Evolutionary conservation across 2,888 invertebrate species (phyloP), one percentile per base, ranked within the genome.

Genomic region (Magallana nippona): DNA sequence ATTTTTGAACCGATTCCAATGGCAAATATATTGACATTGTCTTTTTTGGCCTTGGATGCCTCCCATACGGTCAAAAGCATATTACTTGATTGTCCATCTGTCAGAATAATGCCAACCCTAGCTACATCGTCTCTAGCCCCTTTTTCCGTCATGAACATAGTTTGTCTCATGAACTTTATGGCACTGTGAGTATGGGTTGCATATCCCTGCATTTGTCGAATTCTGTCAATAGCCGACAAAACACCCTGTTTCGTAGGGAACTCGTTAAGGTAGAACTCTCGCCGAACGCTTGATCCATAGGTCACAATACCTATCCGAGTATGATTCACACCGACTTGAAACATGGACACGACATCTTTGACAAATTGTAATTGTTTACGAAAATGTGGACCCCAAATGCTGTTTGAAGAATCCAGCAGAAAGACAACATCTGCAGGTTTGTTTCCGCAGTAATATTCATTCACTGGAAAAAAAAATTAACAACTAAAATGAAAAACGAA

Each of bases 321-420:
- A 78, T 84, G 84, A 79, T 90, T 89, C 63, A 87, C 82, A 0
- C 91, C 91, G 55, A 93, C 89, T 79, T 90, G 86, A 85, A 93
- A 93, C 90, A 91, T 90, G 17, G 86, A 82, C 56, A 92, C 87
- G 62, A 93, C 91, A 82, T 91, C 86, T 58, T 88, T 87, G 3
- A 93, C 92, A 84, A 93, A 93, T 22, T 81, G 80, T 27, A 92
- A 85, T 87, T 93, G 92, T 62, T 89, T 88, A 32, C 82, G 71
- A 86, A 93, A 93, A 87, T 93, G 91, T 0, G 92, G 91, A 1
- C 88, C 89, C 92, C 92, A 92, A 86, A 93, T 92, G 82, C 92
- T 92, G 86, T 90, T 91, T 10, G 92, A 92, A 17, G 90, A 89
- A 82, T 91, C 91, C 71, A 91, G 84, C 32, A 90, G 81, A 85